phyloP scores from a whole-genome alignment of 2,113 vertebrate species.

The Elanoides forficatus region DNA sequence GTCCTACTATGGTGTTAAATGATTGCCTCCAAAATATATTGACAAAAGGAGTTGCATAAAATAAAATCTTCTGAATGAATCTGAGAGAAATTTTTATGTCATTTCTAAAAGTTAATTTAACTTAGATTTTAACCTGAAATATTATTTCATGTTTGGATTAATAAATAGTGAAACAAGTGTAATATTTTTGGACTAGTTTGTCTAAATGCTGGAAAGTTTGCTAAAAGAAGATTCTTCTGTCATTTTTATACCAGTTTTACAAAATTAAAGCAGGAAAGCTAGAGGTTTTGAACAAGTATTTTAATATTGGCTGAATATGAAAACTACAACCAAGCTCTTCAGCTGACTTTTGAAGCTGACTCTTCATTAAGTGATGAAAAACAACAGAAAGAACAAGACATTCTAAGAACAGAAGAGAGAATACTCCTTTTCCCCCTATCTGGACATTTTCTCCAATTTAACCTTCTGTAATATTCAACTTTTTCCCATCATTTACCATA shows the following conservation, averaged over 20 bases:
- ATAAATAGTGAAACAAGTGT: background rate
- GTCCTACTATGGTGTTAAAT: background rate
- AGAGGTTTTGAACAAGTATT: background rate
- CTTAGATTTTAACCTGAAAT: background rate
- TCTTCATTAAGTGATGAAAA: background rate
- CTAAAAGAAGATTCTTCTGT: background rate
- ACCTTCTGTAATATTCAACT: background rate
- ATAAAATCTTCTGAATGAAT: background rate
- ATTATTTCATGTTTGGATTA: background rate
- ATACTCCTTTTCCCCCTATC: fast-evolving
- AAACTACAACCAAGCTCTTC: background rate
- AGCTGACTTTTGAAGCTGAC: background rate
- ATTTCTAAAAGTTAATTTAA: background rate
- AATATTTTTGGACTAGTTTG: background rate
- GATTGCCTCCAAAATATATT: background rate
- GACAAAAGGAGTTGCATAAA: background rate
- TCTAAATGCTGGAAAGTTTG: background rate
- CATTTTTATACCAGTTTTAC: background rate
- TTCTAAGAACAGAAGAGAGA: background rate
- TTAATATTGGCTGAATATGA: background rate
- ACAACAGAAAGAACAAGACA: background rate
- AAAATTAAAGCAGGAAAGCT: background rate
- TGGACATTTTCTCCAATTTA: background rate
- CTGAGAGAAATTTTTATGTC: background rate
- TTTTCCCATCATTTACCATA: background rate